phyloP scores from a whole-genome alignment of 1,140 invertebrate genomes.

The Whitmania pigra region DNA sequence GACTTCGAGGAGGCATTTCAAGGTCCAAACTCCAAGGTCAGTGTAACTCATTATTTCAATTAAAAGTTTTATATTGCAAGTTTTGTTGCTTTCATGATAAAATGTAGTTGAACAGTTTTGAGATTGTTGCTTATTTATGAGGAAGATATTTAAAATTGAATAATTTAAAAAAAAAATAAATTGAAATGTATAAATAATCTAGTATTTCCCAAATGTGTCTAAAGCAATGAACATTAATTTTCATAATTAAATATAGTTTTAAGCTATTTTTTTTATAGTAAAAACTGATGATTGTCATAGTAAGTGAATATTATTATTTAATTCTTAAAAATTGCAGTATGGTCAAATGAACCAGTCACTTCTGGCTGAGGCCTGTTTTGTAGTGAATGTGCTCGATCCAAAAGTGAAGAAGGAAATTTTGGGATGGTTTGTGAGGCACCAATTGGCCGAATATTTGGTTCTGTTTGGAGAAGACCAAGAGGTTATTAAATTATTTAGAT shows the following conservation, averaged over 20 bases:
- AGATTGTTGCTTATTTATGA: not conserved
- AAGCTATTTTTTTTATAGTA: conserved; percentile 22
- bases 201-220: not conserved
- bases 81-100: conserved; percentile 1
- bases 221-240: not conserved
- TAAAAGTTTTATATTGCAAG: conserved; percentile 5
- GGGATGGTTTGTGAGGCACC: conserved; percentile 77
- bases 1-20: conserved; percentile 88
- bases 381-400: conserved; percentile 78
- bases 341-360: conserved; percentile 47
- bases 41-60: not conserved
- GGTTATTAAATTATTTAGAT: conserved; percentile 34
- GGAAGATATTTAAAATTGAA: not conserved
- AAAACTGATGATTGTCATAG: not conserved
- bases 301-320: not conserved
- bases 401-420: conserved; percentile 76
- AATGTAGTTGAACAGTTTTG: conserved; percentile 13
- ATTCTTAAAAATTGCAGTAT: conserved; percentile 16
- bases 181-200: not conserved
- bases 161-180: no score
- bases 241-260: not conserved
- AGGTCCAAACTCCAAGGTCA: conserved; percentile 55
- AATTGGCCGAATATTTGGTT: conserved; percentile 81
- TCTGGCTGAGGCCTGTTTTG: conserved; percentile 77
- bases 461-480: conserved; percentile 90